Conservation (phyloP, 2,888 invertebrate genomes). For the Volucella inanis region DNA sequence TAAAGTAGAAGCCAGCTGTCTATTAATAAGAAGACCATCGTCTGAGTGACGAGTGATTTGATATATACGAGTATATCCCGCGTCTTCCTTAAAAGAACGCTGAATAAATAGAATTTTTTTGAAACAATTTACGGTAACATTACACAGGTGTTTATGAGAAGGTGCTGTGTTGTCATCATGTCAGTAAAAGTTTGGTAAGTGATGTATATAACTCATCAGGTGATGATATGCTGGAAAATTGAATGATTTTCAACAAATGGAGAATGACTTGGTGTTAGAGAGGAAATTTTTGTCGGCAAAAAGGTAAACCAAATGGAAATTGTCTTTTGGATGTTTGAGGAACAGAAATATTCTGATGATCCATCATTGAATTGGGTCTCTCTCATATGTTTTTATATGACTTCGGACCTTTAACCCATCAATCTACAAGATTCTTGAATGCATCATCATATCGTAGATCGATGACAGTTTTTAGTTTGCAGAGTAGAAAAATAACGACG, state of each 20-base stretch:
- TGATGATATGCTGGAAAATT: neutral
- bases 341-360: too few species aligned
- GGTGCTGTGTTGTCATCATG: slow-evolving; percentile 2
- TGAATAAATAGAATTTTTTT: slow-evolving; percentile 2
- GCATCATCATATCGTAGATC: too few species aligned
- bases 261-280: neutral
- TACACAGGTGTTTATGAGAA: slow-evolving; percentile 27
- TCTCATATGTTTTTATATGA: too few species aligned
- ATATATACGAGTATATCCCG: neutral
- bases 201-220: neutral
- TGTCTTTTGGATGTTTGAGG: too few species aligned
- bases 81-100: slow-evolving; percentile 2
- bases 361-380: too few species aligned
- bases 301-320: too few species aligned
- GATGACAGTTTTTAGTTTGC: too few species aligned
- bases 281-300: too few species aligned
- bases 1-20: neutral
- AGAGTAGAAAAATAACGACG: too few species aligned
- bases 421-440: too few species aligned
- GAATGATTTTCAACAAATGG: neutral
- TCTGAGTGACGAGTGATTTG: slow-evolving; percentile 24
- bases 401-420: too few species aligned
- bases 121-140: slow-evolving; percentile 13
- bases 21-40: neutral
- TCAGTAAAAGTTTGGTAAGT: slow-evolving; percentile 16